Base-by-base conservation (phyloP, 1,140 invertebrate genomes). In the Drosophila pandora region DNA sequence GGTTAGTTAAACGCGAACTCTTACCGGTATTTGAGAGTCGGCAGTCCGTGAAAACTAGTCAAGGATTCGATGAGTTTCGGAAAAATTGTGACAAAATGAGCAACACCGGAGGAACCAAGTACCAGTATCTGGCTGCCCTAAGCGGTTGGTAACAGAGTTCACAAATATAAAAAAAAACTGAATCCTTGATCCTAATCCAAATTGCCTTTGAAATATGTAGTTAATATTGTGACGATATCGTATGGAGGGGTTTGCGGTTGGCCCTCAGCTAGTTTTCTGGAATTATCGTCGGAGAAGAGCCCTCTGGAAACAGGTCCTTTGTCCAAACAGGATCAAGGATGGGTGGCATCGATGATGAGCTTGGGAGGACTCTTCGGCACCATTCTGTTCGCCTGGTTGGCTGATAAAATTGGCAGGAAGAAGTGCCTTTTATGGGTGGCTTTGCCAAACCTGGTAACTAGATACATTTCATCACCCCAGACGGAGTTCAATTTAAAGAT, bases 281-380 rank as follows among this genome's bases (percentile, higher is more conserved):
- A 91, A 49, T 45, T 94, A 41, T 91, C 92, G 56, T 80, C 90
- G 0, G 45, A 90, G 0, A 58, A 91, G 0, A 84, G 77, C 32
- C 89, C 90, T 0, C 13, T 92, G 54, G 69, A 76, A 1, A 64
- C 81, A n/a, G 63, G 73, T 3, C 78, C 80, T 1, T 39, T 93
- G n/a, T 81, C 47, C 2, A 21, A 63, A 6, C 91, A 92, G 55
- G 92, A 94, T 63, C 92, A 92, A 8, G 93, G 93, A 0, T 94
- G 93, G 93, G 92, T 94, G 23, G 93, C 92, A 0, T 93, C 93
- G 0, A 92, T 93, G 2, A 91, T 93, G 12, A 92, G 93, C 8
- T 61, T 94, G 17, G 93, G 93, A 2, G 92, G 91, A 0, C 55
- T 94, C 2, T 79, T 93, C 4, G 93, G 93, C 17, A 93, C 91